Evolutionary conservation across 2,888 invertebrate genomes (phyloP), one percentile per base, ranked within the genome.

Genomic region (Dichetophora obliterata): DNA sequence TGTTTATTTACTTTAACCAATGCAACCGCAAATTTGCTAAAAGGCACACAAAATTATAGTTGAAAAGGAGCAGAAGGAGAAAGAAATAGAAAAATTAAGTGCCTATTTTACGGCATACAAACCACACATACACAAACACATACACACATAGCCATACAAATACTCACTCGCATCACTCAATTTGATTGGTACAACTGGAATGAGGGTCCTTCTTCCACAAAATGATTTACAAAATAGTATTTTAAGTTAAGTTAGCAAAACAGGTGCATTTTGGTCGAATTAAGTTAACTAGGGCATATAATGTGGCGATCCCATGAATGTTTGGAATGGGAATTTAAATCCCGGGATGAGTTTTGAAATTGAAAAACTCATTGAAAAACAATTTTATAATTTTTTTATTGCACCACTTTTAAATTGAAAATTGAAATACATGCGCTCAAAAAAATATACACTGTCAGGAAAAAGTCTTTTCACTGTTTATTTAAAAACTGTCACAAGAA

Each of bases 11-110:
- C 34, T n/a, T 37, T 65, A 16, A 9, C 37, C 66, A 66, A 37
- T 59, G 59, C 57, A 48, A 61, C 61, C 72, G 48, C 72, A 73
- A 61, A 61, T 73, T 73, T 73, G 43, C 72, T 73, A 73, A 59
- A 73, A 61, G 54, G 54, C 37, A 27, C 57, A 37, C 31, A 48
- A 50, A 63, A 59, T 22, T 59, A 24, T 24, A 27, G 19, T 48
- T 73, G 8, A 14, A 59, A 43, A 54, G 34, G 34, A 76, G 78
- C 70, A 76, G 75, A 80, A 78, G 71, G 77, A 74, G 75, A 76
- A 77, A 77, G 73, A 77, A 75, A 75, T 76, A 78, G 34, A 59
- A 73, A 43, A 48, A 73, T 73, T 73, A 61, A 61, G 63, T 73
- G 72, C 72, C 34, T 73, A 73, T 63, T 61, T 73, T 61, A 61